These are phyloP conservation scores for Napeogenes sylphis DNA, from an alignment of 2,888 invertebrate genomes.

Conservation along the genomic window DNA sequence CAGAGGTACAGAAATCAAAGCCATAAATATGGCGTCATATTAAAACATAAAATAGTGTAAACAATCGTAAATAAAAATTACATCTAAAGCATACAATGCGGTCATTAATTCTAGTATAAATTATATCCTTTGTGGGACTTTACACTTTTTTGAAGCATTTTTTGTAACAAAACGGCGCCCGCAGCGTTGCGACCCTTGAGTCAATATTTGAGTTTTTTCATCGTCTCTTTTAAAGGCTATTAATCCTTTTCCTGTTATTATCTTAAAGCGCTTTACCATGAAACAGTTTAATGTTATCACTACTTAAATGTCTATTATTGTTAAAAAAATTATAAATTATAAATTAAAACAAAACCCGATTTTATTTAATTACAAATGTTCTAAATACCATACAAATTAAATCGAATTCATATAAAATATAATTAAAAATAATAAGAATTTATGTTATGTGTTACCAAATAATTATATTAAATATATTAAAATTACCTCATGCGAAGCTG, in stretches of 20 bases:
- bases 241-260: slow-evolving; percentile 65
- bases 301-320: too few species aligned
- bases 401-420: too few species aligned
- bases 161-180: slow-evolving; percentile 65
- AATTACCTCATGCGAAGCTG: not conserved
- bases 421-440: too few species aligned
- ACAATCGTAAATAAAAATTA: slow-evolving; percentile 77
- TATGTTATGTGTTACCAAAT: too few species aligned
- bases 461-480: not conserved
- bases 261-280: slow-evolving; percentile 61
- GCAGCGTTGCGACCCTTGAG: slow-evolving; percentile 55
- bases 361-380: too few species aligned
- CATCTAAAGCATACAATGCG: slow-evolving; percentile 68
- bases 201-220: not conserved
- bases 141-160: slow-evolving; percentile 55
- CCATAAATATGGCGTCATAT: slow-evolving; percentile 69
- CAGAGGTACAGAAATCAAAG: slow-evolving; percentile 50
- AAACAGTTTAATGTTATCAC: slow-evolving; percentile 14
- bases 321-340: too few species aligned
- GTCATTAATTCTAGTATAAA: slow-evolving; percentile 70
- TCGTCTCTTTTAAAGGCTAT: slow-evolving; percentile 39
- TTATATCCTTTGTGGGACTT: slow-evolving; percentile 71
- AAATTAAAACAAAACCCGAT: too few species aligned
- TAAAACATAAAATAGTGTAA: slow-evolving; percentile 77
- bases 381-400: too few species aligned